These are phyloP conservation scores for Ascaphus truei DNA, from an alignment of 2,113 vertebrate genomes.

Conservation along the genomic window DNA sequence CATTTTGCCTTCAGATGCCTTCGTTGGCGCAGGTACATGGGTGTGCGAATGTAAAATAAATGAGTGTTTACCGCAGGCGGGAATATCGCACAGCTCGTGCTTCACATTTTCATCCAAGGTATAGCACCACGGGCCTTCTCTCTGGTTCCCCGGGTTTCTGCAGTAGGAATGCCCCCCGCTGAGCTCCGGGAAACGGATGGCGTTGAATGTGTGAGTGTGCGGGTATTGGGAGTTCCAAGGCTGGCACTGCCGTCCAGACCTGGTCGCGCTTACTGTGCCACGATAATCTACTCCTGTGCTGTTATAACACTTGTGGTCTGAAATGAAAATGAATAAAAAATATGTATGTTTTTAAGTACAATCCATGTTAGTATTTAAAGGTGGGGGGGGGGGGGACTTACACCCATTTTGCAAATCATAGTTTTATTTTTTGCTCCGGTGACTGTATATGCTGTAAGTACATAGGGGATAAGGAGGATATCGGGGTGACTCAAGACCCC, in stretches of 20 bases:
- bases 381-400: no score
- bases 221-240: conserved; percentile 98
- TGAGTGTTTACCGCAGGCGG: conserved; percentile 77
- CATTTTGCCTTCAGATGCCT: not conserved
- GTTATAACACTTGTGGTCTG: conserved; percentile 97
- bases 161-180: conserved; percentile 97
- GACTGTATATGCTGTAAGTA: no score
- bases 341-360: no score
- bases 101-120: conserved; percentile 91
- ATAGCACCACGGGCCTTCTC: conserved; percentile 95
- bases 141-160: conserved; percentile 91
- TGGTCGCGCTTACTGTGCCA: conserved; percentile 86
- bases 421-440: no score
- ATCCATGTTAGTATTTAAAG: no score
- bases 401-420: no score
- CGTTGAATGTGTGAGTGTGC: conserved; percentile 87
- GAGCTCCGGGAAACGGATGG: conserved; percentile 83
- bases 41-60: not conserved
- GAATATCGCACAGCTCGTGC: conserved; percentile 89
- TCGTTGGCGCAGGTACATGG: rapidly evolving
- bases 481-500: no score
- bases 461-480: no score
- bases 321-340: not conserved
- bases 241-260: conserved; percentile 92
- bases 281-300: conserved; percentile 86